A percentile compares a stretch with the other conserved stretches of the same genome.
Evolutionary conservation across 1,140 invertebrate species (phyloP).

Genomic region (Brachionus koreanus): DNA sequence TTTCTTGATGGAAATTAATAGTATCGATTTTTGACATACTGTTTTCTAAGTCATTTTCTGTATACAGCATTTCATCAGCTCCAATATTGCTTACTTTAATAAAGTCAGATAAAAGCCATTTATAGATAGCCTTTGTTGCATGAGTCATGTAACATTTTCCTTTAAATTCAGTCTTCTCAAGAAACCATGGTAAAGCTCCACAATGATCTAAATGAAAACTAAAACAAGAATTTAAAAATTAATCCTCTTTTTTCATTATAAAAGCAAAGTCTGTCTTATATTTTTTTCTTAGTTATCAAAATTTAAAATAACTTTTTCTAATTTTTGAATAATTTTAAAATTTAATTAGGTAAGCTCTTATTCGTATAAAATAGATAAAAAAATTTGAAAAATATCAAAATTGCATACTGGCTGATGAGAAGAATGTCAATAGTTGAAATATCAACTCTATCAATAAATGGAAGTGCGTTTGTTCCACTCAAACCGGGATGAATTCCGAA

Average conservation of each 20-base stretch:
- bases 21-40: constrained; percentile 99
- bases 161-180: constrained; percentile 94
- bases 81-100: constrained; percentile 88
- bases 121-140: constrained; percentile 97
- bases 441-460: constrained; percentile 95
- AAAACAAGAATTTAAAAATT: too few relatives aligned
- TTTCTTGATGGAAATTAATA: constrained; percentile 94
- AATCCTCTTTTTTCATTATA: too few relatives aligned
- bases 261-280: too few relatives aligned
- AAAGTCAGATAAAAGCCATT: constrained; percentile 96
- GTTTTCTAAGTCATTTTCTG: constrained; percentile 88
- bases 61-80: constrained; percentile 94
- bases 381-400: not conserved
- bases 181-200: constrained; percentile 94
- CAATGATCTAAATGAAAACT: constrained; percentile 95
- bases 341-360: not conserved
- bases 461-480: constrained; percentile 91
- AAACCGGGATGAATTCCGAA: constrained; percentile 98
- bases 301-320: too few relatives aligned
- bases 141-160: constrained; percentile 99
- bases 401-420: constrained; percentile 80
- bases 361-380: too few relatives aligned
- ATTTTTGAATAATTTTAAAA: not conserved
- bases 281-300: too few relatives aligned
- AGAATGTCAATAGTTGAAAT: constrained; percentile 93